phyloP scores from a whole-genome alignment of 2,113 vertebrate species.

The Psilopogon haemacephalus region DNA sequence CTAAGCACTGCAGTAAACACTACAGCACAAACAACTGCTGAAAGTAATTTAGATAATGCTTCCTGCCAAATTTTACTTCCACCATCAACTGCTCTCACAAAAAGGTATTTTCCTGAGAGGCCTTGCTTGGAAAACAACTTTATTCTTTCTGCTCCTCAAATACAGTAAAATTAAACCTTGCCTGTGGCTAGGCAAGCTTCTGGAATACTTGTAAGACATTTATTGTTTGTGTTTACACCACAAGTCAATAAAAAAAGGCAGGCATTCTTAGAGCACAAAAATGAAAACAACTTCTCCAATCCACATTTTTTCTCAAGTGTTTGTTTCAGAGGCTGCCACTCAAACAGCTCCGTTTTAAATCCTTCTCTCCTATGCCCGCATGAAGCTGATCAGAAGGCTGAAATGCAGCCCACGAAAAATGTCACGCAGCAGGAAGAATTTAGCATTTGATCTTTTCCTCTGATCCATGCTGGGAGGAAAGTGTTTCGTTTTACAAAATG shows the following conservation, averaged over 20 bases:
- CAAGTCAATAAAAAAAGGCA: background rate
- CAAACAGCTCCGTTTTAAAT: background rate
- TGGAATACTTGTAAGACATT: background rate
- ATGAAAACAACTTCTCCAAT: background rate
- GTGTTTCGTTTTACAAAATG: background rate
- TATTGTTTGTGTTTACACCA: background rate
- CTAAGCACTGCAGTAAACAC: slow-evolving; percentile 27
- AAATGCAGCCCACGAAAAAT: slow-evolving; percentile 43
- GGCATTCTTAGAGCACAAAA: background rate
- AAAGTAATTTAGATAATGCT: slow-evolving; percentile 35
- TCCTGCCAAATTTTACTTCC: background rate
- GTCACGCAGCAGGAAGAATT: background rate
- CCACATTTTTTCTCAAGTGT: background rate
- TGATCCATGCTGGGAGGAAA: slow-evolving; percentile 10
- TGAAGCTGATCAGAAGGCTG: slow-evolving; percentile 5
- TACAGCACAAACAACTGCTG: background rate
- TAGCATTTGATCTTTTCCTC: slow-evolving; percentile 29
- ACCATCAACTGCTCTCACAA: background rate
- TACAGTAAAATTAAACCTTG: background rate
- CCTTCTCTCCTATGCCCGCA: background rate
- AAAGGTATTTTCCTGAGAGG: background rate
- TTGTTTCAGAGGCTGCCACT: background rate
- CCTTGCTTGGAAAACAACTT: background rate
- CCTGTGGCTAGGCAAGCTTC: background rate
- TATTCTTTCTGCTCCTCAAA: background rate